These are phyloP conservation scores for Drosophila navojoa DNA, from an alignment of 1,140 invertebrate genomes.

Conservation along the genomic window DNA sequence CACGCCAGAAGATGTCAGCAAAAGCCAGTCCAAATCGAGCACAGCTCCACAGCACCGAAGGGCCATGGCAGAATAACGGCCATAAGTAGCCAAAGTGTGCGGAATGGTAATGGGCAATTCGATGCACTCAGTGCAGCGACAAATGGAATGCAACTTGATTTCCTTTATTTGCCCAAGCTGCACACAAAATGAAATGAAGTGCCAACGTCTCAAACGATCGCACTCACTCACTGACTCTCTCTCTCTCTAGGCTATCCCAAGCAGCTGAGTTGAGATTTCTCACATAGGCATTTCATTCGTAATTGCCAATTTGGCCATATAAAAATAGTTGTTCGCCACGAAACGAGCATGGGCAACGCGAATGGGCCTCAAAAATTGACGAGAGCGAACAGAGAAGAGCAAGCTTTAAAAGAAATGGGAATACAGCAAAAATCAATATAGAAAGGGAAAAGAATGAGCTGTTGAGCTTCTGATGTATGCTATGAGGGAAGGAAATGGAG, in stretches of 20 bases:
- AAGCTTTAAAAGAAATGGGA: too few relatives aligned
- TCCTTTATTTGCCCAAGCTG: slow-evolving; percentile 29
- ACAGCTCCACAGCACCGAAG: background rate
- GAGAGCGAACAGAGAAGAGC: background rate
- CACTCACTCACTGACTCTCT: too few relatives aligned
- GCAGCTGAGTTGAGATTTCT: slow-evolving; percentile 17
- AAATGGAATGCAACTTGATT: slow-evolving; percentile 38
- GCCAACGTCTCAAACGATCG: slow-evolving; percentile 33
- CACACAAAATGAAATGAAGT: slow-evolving; percentile 29
- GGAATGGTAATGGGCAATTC: slow-evolving; percentile 28
- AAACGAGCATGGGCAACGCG: slow-evolving; percentile 16
- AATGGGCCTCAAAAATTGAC: slow-evolving; percentile 20
- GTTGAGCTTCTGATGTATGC: background rate
- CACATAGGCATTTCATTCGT: background rate
- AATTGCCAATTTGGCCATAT: slow-evolving; percentile 23
- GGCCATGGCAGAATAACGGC: background rate
- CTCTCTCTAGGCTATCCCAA: background rate
- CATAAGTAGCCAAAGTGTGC: slow-evolving; percentile 39
- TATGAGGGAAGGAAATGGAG: too few relatives aligned
- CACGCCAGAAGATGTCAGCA: too few relatives aligned
- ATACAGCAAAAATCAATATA: too few relatives aligned
- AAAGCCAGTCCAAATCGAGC: too few relatives aligned
- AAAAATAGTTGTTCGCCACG: slow-evolving; percentile 18
- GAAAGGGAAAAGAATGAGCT: too few relatives aligned
- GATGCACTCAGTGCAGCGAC: slow-evolving; percentile 19